These are phyloP conservation scores for Gallinago paraguaiae DNA, from an alignment of 2,113 vertebrate species.

Conservation along the genomic window DNA sequence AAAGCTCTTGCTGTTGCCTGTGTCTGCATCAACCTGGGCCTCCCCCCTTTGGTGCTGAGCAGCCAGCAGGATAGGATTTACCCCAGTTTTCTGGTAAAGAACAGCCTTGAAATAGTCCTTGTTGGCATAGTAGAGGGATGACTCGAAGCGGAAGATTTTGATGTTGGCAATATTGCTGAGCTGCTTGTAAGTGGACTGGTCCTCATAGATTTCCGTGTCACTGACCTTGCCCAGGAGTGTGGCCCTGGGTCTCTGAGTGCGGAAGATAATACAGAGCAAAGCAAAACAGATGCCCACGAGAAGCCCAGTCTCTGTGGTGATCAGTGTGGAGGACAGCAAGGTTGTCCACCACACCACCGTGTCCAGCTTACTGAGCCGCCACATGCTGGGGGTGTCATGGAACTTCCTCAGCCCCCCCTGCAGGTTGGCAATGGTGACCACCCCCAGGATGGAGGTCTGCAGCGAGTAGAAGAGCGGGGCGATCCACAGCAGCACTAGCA, in stretches of 20 bases:
- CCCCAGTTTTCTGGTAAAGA: slow-evolving; percentile 73
- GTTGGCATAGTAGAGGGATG: slow-evolving; percentile 88
- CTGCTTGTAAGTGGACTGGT: slow-evolving; percentile 74
- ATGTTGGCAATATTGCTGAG: slow-evolving; percentile 75
- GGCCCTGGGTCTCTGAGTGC: slow-evolving; percentile 79
- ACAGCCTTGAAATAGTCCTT: slow-evolving; percentile 83
- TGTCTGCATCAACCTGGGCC: neutral
- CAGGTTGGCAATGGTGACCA: slow-evolving; percentile 88
- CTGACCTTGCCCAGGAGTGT: slow-evolving; percentile 76
- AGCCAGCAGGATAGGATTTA: slow-evolving; percentile 77
- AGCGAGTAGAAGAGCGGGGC: slow-evolving; percentile 62
- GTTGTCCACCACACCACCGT: slow-evolving; percentile 83
- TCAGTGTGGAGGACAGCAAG: slow-evolving; percentile 82
- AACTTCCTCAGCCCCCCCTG: slow-evolving; percentile 81
- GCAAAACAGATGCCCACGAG: slow-evolving; percentile 82
- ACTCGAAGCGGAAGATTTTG: slow-evolving; percentile 82
- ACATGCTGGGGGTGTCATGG: slow-evolving; percentile 79
- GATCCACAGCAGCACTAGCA: slow-evolving; percentile 70
- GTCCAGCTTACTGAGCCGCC: slow-evolving; percentile 82
- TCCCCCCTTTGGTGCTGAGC: slow-evolving; percentile 12
- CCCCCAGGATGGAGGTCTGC: slow-evolving; percentile 80
- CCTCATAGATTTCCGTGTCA: slow-evolving; percentile 79
- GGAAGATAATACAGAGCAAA: slow-evolving; percentile 80
- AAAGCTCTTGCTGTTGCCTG: neutral
- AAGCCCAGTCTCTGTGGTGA: slow-evolving; percentile 87